phyloP scores from a whole-genome alignment of 1,140 invertebrate genomes.

The Pachypeltis micranthus region DNA sequence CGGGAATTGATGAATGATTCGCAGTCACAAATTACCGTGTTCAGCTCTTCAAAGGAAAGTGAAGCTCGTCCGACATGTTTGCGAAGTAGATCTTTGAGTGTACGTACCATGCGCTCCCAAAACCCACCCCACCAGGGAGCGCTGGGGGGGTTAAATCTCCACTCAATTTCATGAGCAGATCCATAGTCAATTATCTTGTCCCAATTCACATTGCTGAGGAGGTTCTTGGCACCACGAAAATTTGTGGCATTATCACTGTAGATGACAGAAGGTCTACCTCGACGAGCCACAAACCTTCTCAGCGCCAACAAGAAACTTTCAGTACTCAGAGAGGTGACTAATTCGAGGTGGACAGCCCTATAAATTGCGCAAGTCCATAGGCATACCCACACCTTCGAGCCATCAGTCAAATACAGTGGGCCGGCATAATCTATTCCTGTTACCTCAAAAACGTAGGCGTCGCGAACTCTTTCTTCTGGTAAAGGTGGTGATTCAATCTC shows the following conservation, averaged over 20 bases:
- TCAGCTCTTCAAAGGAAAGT: conserved; percentile 30
- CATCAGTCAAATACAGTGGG: background rate
- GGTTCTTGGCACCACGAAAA: conserved; percentile 27
- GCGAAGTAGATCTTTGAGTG: conserved; percentile 30
- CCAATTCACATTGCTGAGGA: conserved; percentile 24
- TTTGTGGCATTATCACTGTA: conserved; percentile 36
- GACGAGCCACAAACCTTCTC: background rate
- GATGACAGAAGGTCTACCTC: conserved; percentile 22
- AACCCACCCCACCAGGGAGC: conserved; percentile 37
- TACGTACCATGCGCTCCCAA: conserved; percentile 34
- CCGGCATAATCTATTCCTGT: background rate
- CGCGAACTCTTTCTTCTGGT: background rate
- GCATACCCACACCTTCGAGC: background rate
- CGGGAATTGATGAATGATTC: conserved; percentile 31
- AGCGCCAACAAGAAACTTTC: background rate
- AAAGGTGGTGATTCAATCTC: background rate
- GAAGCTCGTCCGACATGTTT: conserved; percentile 27
- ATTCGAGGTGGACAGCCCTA: background rate
- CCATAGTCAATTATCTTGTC: conserved; percentile 16
- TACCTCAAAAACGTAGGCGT: background rate
- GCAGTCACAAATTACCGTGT: conserved; percentile 30
- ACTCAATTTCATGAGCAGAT: conserved; percentile 25
- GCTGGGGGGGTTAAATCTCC: conserved; percentile 32
- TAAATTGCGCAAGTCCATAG: background rate
- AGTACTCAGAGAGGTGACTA: background rate